Base-by-base conservation (phyloP, 37 sponge, comb jelly and placozoan species). In the Axinella damicornis region DNA sequence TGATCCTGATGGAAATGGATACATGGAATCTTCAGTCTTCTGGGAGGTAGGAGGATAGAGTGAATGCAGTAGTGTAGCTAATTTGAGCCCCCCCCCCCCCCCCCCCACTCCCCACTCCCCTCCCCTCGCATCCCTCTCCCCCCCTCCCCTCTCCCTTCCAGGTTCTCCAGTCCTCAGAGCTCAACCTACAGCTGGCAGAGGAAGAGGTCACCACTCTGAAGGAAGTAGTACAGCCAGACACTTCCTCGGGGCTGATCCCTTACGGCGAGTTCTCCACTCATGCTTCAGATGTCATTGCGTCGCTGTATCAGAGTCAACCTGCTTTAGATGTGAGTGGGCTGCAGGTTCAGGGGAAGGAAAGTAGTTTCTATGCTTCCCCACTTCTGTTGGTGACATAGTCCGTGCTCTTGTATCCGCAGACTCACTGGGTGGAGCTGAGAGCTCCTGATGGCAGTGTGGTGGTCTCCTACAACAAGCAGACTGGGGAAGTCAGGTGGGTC, bases 381-480 rank as follows among this genome's bases (percentile, higher is more conserved):
- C 46, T 46, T 46, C 46, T 12, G 46, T 46, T 46, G 46, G 4
- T 46, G 46, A 28, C 27, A 1, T 0, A 17, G 1, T 30, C 28
- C 67, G 18, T 33, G 17, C 24, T 33, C 46, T 46, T 4, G 46
- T 46, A 4, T n/a, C 24, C 55, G 39, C 18, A 79, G 74, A 28
- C 53, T 25, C 66, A 76, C 67, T 83, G 87, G 84, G 87, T 87
- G 34, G 71, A 76, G 62, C 53, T 91, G 22, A 40, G 28, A 11
- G 62, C 76, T 19, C 22, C 20, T 15, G 83, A 86, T 86, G 92
- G 80, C 11, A 71, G 36, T 27, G n/a, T 39, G 38, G 32, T 78
- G 6, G 66, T 86, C 12, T 82, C 37, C 72, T 82, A 77, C 71
- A 86, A 91, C 73, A 91, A 91, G 69, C 76, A 88, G 53, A 88